phyloP scores from a whole-genome alignment of 2,888 invertebrate genomes.

The Glomeris marginata region DNA sequence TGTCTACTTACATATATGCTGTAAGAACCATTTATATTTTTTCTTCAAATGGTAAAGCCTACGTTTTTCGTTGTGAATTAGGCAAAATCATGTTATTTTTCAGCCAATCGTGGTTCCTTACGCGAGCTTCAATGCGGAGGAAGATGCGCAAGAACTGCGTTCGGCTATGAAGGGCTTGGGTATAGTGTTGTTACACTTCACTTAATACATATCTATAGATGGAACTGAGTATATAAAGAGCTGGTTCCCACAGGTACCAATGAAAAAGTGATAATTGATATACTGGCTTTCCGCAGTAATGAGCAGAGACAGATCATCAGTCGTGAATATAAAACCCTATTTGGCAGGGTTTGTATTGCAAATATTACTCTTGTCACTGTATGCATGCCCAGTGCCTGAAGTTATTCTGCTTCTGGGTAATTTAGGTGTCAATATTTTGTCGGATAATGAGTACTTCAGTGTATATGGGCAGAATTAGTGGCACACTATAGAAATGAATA shows the following conservation, averaged over 20 bases:
- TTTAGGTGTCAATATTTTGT: too few relatives aligned
- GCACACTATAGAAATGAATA: background rate
- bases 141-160: constrained; percentile 61
- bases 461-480: background rate
- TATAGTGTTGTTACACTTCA: too few relatives aligned
- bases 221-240: too few relatives aligned
- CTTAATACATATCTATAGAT: too few relatives aligned
- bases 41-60: too few relatives aligned
- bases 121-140: constrained; percentile 48
- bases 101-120: background rate
- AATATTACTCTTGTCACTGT: too few relatives aligned
- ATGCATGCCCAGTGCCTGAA: too few relatives aligned
- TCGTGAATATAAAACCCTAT: constrained; percentile 66
- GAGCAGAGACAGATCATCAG: constrained; percentile 71
- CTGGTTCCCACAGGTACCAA: constrained; percentile 58
- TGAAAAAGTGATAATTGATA: constrained; percentile 71
- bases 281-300: constrained; percentile 66
- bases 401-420: too few relatives aligned
- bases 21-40: too few relatives aligned
- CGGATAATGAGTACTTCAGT: background rate
- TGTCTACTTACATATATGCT: too few relatives aligned
- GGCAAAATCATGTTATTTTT: too few relatives aligned
- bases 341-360: constrained; percentile 68
- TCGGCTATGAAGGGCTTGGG: constrained; percentile 77
- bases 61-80: too few relatives aligned